phyloP scores from a whole-genome alignment of 2,888 invertebrate species.

The Fragum fragum region DNA sequence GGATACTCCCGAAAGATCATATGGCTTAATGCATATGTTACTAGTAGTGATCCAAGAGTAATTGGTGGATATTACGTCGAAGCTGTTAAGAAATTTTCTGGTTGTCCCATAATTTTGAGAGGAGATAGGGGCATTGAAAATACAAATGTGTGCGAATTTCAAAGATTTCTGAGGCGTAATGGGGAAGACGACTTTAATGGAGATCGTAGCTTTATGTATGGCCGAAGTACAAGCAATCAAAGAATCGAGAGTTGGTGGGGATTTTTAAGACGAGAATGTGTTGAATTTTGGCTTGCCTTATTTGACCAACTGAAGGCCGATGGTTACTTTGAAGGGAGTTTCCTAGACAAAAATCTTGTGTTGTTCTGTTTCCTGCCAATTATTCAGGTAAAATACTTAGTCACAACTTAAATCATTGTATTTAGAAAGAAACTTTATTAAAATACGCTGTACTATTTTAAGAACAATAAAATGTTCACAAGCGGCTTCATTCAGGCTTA shows the following conservation, averaged over 20 bases:
- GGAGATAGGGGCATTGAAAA: constrained; percentile 65
- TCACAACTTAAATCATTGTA: neutral
- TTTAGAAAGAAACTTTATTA: neutral
- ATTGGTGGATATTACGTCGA: constrained; percentile 8
- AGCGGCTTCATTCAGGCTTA: no score
- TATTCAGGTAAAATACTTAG: constrained; percentile 56
- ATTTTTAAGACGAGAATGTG: constrained; percentile 44
- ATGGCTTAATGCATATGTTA: constrained; percentile 57
- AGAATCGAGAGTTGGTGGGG: constrained; percentile 67
- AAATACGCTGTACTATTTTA: no score
- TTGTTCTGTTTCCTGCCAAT: constrained; percentile 60
- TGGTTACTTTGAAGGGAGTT: constrained; percentile 39
- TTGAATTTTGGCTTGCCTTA: constrained; percentile 58
- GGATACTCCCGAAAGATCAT: constrained; percentile 54
- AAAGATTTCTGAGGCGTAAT: neutral
- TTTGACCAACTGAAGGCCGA: constrained; percentile 39
- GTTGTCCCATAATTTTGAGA: neutral
- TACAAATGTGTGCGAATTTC: neutral
- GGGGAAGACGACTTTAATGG: neutral
- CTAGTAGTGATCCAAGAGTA: constrained; percentile 55
- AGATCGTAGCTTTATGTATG: constrained; percentile 39
- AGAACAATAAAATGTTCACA: no score
- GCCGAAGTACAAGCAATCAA: constrained; percentile 57
- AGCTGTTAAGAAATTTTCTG: neutral
- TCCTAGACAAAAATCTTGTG: constrained; percentile 47